Evolutionary conservation across 2,888 invertebrate species (phyloP).

Genomic region (Desoria tigrina): DNA sequence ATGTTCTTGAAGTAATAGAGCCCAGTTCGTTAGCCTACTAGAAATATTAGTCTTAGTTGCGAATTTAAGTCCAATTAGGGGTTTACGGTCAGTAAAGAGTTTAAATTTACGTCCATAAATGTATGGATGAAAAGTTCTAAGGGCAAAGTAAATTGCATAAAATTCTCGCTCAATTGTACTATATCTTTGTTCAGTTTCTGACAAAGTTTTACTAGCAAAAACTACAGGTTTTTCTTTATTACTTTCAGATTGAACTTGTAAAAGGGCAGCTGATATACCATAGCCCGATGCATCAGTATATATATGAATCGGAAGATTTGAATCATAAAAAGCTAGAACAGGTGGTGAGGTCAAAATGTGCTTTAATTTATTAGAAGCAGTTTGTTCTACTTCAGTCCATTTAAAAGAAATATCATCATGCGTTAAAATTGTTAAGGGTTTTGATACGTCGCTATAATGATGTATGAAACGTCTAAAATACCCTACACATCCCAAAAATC

Average conservation of each 20-base stretch:
- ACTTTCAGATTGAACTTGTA: conserved; percentile 4
- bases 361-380: conserved; percentile 15
- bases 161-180: conserved; percentile 13
- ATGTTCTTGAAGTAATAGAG: conserved; percentile 12
- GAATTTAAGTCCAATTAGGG: conserved; percentile 14
- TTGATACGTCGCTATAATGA: neutral
- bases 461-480: conserved; percentile 14
- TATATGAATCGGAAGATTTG: neutral
- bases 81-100: conserved; percentile 14
- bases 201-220: conserved; percentile 10
- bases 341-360: neutral
- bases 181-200: conserved; percentile 1
- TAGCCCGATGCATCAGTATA: conserved; percentile 5
- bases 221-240: conserved; percentile 7
- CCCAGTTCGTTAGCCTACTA: conserved; percentile 14
- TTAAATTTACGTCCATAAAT: conserved; percentile 21
- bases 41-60: conserved; percentile 11
- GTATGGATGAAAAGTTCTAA: conserved; percentile 14
- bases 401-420: neutral
- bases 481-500: conserved; percentile 14
- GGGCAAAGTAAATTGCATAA: conserved; percentile 7
- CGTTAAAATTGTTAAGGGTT: conserved; percentile 11
- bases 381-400: neutral
- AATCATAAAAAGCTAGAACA: conserved; percentile 6
- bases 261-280: conserved; percentile 11